A percentile compares a stretch with the other conserved stretches of the same genome.
Conservation (phyloP, 2,113 vertebrate genomes). For the Protobothrops mucrosquamatus region DNA sequence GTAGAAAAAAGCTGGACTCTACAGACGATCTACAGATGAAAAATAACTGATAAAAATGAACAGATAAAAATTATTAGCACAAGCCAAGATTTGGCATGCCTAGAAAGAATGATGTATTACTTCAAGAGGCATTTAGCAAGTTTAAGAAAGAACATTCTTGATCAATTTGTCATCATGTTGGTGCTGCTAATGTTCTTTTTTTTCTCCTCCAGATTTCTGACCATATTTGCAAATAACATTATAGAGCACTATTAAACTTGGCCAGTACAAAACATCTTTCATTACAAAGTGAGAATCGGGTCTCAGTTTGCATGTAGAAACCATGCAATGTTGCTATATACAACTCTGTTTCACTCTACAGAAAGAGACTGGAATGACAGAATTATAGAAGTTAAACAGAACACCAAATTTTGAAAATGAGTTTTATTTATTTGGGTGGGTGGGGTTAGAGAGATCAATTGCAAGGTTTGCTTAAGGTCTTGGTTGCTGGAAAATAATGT, state of each 20-base stretch:
- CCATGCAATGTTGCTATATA: background rate
- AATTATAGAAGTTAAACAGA: background rate
- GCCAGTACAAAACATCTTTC: background rate
- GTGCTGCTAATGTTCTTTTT: background rate
- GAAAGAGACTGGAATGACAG: background rate
- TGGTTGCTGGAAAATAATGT: background rate
- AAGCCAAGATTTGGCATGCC: background rate
- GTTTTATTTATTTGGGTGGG: background rate
- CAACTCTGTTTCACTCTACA: background rate
- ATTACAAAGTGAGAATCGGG: background rate
- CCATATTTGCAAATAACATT: background rate
- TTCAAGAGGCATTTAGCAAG: background rate
- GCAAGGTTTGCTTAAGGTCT: background rate
- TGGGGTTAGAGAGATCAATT: no score
- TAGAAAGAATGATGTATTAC: background rate
- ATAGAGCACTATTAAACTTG: background rate
- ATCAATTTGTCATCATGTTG: background rate
- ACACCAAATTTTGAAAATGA: background rate
- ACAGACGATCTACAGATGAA: background rate
- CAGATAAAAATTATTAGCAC: background rate
- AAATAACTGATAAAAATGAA: background rate
- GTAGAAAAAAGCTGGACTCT: background rate
- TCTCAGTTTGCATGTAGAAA: background rate
- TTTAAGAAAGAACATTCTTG: background rate
- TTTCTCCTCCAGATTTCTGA: background rate